Conservation (phyloP, 2,888 invertebrate species). For the Ashinkailepas kermadecensis region DNA sequence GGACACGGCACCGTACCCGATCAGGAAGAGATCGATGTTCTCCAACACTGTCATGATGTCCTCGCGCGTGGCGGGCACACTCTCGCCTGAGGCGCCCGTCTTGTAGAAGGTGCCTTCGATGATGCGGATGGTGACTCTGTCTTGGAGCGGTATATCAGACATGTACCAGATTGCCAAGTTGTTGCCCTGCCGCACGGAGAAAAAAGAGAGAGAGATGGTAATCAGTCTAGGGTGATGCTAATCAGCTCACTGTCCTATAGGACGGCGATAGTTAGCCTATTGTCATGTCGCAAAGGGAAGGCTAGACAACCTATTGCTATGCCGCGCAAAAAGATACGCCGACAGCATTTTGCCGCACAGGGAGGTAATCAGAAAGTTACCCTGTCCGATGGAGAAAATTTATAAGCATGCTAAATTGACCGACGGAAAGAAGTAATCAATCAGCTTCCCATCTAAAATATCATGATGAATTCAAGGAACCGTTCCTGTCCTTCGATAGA, state of each 20-base stretch:
- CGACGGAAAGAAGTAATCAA: no score
- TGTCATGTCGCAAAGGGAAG: neutral
- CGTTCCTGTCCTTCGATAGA: no score
- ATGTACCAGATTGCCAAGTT: neutral
- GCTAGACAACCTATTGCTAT: neutral
- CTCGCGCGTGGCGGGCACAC: conserved; percentile 62
- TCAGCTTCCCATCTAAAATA: no score
- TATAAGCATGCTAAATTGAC: no score
- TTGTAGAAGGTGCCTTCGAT: conserved; percentile 17
- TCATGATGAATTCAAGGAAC: no score
- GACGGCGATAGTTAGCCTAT: neutral
- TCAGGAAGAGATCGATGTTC: conserved; percentile 70
- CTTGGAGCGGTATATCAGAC: neutral
- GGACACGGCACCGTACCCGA: conserved; percentile 47
- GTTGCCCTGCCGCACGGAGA: conserved; percentile 4
- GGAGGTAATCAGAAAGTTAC: neutral
- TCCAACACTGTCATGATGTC: conserved; percentile 93
- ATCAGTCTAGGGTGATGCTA: neutral
- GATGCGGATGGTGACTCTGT: neutral
- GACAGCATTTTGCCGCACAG: neutral
- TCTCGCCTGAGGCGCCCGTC: neutral
- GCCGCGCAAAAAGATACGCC: neutral
- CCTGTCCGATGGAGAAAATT: neutral
- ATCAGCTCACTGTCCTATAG: neutral
- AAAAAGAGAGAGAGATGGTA: no score